phyloP scores from a whole-genome alignment of 2,888 invertebrate species.

The Macrosiphum euphorbiae region DNA sequence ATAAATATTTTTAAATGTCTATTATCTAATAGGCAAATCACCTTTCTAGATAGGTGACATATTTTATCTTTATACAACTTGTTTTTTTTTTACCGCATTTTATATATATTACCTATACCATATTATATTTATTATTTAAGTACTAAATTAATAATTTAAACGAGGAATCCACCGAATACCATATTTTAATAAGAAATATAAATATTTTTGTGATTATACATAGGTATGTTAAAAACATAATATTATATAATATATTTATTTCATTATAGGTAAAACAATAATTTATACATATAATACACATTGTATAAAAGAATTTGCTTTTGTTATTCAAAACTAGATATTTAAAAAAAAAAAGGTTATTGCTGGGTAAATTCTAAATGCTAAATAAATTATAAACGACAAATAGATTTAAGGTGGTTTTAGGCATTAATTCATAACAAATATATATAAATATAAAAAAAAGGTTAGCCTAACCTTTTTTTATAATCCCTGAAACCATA shows the following conservation, averaged over 20 bases:
- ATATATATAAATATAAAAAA: neutral
- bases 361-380: neutral
- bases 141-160: constrained; percentile 30
- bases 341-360: neutral
- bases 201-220: neutral
- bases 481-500: neutral
- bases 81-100: neutral
- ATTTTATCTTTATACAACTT: constrained; percentile 4
- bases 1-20: neutral
- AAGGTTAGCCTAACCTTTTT: too few relatives aligned
- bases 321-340: neutral
- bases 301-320: neutral
- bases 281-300: neutral
- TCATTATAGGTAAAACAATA: neutral
- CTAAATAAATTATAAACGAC: neutral
- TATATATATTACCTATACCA: neutral
- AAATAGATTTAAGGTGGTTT: neutral
- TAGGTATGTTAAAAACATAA: neutral
- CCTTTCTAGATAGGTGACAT: neutral
- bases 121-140: constrained; percentile 24
- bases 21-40: neutral
- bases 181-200: neutral
- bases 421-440: neutral
- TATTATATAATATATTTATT: neutral
- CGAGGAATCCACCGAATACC: constrained; percentile 40